Evolutionary conservation across 2,797 vertebrate genomes (phyloP), one percentile per base, ranked within the genome.

Genomic region (Cossypha caffra): DNA sequence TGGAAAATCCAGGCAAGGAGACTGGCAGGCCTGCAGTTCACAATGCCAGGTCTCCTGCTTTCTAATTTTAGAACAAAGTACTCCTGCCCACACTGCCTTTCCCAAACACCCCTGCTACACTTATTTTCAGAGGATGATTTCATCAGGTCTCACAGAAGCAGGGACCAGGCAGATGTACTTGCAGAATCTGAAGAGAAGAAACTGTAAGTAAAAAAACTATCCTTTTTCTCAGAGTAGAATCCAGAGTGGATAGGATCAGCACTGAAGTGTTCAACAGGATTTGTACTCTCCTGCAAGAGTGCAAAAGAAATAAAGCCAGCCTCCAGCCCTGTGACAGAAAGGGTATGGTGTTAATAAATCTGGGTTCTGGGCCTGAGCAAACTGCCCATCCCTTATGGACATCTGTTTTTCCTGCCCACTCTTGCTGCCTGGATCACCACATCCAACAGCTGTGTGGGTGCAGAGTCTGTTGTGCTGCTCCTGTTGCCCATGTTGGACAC

Each of bases 1-100:
- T 80, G 92, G 96, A 97, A 96, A 96, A 95, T 80, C 86, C 86
- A 94, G 88, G 86, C 90, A 77, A 88, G 83, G 67, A 94, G 81
- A 57, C 68, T 86, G 91, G 58, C 85, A 67, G 86, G 64, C 50
- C 90, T 25, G 11, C 68, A 40, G 58, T 37, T 83, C 81, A 68
- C 54, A 80, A 31, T 83, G 92, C 92, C 93, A 96, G 61, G 51
- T 77, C 95, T 91, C 52, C 54, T 20, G 61, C 25, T 74, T 94
- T 89, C 95, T 94, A 93, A 95, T 83, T 96, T 93, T 93, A 61
- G 78, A 96, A 80, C 78, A 94, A 92, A 92, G 45, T 55, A 23
- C 23, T 96, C 54, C 77, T 93, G 57, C 62, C 63, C 47, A 73
- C 52, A 1, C 40, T 25, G 6, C 74, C 62, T 85, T 93, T 76